phyloP scores from a whole-genome alignment of 2,797 vertebrate species.

The Neoniphon sammara region DNA sequence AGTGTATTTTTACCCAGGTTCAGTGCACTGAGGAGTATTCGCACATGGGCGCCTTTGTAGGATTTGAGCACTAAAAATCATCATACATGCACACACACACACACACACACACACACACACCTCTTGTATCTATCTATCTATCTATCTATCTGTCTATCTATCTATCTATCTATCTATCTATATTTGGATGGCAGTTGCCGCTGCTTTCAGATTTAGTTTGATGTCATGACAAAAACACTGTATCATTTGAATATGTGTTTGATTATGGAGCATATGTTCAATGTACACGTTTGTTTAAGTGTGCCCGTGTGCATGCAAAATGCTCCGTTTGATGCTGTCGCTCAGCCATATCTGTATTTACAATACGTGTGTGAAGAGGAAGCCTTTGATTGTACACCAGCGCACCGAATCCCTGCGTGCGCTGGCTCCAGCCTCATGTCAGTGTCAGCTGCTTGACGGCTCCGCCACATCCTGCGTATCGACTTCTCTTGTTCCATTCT shows the following conservation, averaged over 20 bases:
- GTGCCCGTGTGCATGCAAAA: background rate
- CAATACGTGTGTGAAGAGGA: background rate
- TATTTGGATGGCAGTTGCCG: conserved; percentile 36
- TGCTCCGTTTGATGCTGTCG: background rate
- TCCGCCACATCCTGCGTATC: background rate
- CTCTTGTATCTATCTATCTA: conserved; percentile 5
- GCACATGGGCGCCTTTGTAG: conserved; percentile 3
- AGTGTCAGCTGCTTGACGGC: background rate
- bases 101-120: background rate
- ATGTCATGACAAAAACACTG: conserved; percentile 33
- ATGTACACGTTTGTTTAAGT: background rate
- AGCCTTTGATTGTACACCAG: background rate
- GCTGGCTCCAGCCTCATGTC: background rate
- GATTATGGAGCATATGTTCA: conserved; percentile 3
- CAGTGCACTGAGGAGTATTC: conserved; percentile 18
- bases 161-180: background rate
- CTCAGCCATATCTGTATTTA: background rate
- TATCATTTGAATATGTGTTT: background rate
- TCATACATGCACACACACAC: background rate
- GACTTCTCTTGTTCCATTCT: background rate
- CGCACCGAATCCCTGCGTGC: background rate
- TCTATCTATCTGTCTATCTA: conserved; percentile 4
- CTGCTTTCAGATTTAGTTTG: conserved; percentile 32
- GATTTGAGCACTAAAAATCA: no score
- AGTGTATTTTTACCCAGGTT: conserved; percentile 61